These are phyloP conservation scores for Platygyra sinensis DNA, from an alignment of 64 coral and sea anemone genomes.

Conservation along the genomic window DNA sequence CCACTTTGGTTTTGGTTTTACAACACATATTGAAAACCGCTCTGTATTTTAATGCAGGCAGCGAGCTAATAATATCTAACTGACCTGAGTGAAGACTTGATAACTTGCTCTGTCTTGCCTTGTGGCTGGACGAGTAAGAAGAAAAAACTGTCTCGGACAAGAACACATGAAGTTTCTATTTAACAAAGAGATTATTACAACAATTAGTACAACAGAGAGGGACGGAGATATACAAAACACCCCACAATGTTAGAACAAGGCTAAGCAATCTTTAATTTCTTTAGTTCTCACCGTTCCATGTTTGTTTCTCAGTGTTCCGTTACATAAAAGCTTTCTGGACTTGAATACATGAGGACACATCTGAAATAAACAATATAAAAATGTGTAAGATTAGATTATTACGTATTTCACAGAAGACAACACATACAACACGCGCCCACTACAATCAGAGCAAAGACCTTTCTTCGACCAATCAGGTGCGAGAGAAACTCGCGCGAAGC, in stretches of 20 bases:
- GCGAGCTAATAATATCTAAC: background rate
- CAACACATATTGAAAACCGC: no score
- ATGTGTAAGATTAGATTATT: background rate
- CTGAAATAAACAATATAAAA: conserved; percentile 1
- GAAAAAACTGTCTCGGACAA: conserved; percentile 86
- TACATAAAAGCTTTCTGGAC: conserved; percentile 71
- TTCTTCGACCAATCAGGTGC: background rate
- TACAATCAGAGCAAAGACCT: background rate
- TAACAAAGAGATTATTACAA: background rate
- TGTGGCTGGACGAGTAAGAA: conserved; percentile 86
- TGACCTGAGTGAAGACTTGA: conserved; percentile 86
- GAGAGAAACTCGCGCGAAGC: background rate
- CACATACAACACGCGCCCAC: background rate
- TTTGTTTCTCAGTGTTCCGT: conserved; percentile 86
- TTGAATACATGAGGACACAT: conserved; percentile 74
- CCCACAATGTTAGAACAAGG: background rate
- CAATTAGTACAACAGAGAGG: background rate
- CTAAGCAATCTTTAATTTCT: background rate
- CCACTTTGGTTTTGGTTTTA: no score
- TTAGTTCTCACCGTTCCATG: conserved; percentile 71
- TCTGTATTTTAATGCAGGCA: no score
- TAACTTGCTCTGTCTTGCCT: conserved; percentile 67
- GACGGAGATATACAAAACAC: no score
- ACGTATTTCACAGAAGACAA: background rate
- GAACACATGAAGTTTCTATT: conserved; percentile 84